A percentile compares a stretch with the other conserved stretches of the same genome.
Evolutionary conservation across 30 jellyfish, hydroid and myxozoan genomes (phyloP).

Genomic region (Hydractinia symbiolongicarpus): DNA sequence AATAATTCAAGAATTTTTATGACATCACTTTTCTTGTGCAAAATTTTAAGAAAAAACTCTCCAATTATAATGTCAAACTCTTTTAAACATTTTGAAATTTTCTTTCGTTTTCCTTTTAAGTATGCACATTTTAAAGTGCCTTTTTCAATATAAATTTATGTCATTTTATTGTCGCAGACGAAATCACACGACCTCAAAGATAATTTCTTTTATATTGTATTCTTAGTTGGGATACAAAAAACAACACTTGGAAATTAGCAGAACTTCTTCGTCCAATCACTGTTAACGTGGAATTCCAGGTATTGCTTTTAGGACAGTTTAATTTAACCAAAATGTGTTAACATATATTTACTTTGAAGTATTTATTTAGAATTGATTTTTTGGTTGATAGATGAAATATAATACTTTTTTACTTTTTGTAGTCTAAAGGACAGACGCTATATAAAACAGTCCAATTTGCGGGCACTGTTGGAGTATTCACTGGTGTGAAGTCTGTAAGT

Average conservation of each 20-base stretch:
- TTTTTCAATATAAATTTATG: too few species aligned
- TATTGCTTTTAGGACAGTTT: background rate
- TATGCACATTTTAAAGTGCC: too few species aligned
- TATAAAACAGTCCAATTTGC: constrained; percentile 22
- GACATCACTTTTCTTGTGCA: too few species aligned
- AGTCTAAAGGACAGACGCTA: constrained; percentile 3
- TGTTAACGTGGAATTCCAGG: constrained; percentile 17
- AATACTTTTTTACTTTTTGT: background rate
- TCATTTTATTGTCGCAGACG: too few species aligned
- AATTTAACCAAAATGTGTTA: background rate
- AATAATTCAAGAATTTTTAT: too few species aligned
- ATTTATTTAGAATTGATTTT: background rate
- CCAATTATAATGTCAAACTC: too few species aligned
- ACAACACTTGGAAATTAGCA: constrained; percentile 5
- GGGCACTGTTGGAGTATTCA: constrained; percentile 28
- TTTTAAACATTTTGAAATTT: too few species aligned
- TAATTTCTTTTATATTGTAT: background rate
- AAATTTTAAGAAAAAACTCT: too few species aligned
- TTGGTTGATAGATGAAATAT: background rate
- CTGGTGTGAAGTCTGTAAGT: constrained; percentile 14
- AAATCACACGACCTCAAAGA: too few species aligned
- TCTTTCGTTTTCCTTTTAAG: too few species aligned
- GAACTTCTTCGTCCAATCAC: constrained; percentile 19
- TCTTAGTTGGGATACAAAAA: constrained; percentile 19
- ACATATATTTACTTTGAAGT: background rate